phyloP scores from a whole-genome alignment of 2,888 invertebrate species.

The Caenorhabditis angaria region DNA sequence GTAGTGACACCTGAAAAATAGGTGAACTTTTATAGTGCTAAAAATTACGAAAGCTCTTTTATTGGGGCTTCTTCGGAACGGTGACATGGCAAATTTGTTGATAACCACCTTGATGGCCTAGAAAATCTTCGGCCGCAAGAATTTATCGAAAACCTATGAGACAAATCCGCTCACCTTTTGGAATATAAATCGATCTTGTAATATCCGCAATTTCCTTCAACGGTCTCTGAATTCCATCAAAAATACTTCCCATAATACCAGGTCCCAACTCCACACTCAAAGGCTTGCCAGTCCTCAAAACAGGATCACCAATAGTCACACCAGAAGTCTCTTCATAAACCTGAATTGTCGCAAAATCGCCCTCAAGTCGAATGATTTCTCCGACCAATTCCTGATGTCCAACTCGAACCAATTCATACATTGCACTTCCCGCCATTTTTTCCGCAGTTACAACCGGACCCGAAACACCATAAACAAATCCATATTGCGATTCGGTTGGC shows the following conservation, averaged over 20 bases:
- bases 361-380: conserved; percentile 98
- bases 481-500: conserved; percentile 83
- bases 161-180: conserved; percentile 75
- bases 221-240: conserved; percentile 99
- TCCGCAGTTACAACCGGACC: conserved; percentile 77
- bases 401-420: conserved; percentile 99
- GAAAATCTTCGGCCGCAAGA: too few species aligned
- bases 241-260: conserved; percentile 98
- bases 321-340: conserved; percentile 83
- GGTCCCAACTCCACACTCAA: conserved; percentile 97
- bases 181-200: conserved; percentile 96
- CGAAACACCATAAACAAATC: conserved; percentile 95
- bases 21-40: too few species aligned
- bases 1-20: conserved; percentile 81
- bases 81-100: too few species aligned
- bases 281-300: conserved; percentile 97
- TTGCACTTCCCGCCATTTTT: conserved; percentile 88
- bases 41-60: too few species aligned
- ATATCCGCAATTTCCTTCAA: conserved; percentile 91
- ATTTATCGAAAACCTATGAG: too few species aligned
- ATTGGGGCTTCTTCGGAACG: too few species aligned
- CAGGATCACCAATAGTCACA: conserved; percentile 98
- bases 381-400: conserved; percentile 97
- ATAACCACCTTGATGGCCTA: too few species aligned
- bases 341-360: conserved; percentile 99